Evolutionary conservation across 2,797 vertebrate genomes (phyloP), one percentile per base, ranked within the genome.

Genomic region (Hemitrygon akajei): DNA sequence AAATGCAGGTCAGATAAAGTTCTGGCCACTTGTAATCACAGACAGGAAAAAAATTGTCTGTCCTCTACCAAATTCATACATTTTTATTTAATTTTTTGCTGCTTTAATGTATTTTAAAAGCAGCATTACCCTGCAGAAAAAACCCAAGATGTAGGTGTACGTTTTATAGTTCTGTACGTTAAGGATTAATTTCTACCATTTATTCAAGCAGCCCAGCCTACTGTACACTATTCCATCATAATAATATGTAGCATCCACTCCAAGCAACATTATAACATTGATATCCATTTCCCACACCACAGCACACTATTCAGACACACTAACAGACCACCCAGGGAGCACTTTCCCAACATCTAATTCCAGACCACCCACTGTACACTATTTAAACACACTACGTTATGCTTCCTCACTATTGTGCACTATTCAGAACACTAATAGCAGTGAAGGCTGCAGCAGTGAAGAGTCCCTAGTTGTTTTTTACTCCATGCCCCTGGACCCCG

Each of bases 1-100:
- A 93, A 76, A 93, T 58, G 27, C 71, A 69, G 91, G 91, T 93
- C 91, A 93, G 91, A 93, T 93, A 93, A 93, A 93, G 91, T 93
- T 93, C 73, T 76, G 37, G 71, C 69, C 91, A 93, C 27, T 73
- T 34, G 16, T 76, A 71, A 12, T 71, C 66, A 76, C 71, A 93
- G 91, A 56, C 91, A 76, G 91, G 91, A 93, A 93, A 71, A 76
- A 93, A 93, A 76, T 25, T n/a, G 40, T 25, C 91, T 76, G 91
- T 58, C 91, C 16, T n/a, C 5, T 30, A 27, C 91, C 25, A 93
- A 89, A 16, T 20, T n/a, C 47, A 27, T 37, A n/a, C 71, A 3
- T 40, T 79, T 58, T 56, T 30, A 58, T 16, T 93, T 25, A 73
- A 58, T 18, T 3, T 58, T 18, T 47, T 93, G 16, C 73, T 18